A percentile compares a stretch with the other conserved stretches of the same genome.
Evolutionary conservation across 2,113 vertebrate species (phyloP).

Genomic region (Trichomycterus rosablanca): DNA sequence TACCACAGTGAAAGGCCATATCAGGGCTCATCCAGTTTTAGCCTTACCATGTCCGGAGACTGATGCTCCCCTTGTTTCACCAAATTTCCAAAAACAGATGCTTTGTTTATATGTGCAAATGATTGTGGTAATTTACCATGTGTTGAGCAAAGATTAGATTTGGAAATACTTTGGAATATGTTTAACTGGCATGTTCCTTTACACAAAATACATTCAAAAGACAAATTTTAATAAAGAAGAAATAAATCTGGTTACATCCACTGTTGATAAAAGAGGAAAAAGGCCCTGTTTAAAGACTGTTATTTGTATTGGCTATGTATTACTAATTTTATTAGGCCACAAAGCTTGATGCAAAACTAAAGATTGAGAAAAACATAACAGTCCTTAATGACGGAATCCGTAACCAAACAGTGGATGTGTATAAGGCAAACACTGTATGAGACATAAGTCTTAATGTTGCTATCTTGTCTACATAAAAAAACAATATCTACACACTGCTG

Average conservation of each 20-base stretch:
- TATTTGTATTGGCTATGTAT: too few species aligned
- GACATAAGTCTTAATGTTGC: not conserved
- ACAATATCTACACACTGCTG: conserved; percentile 18
- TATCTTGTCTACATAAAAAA: conserved; percentile 3
- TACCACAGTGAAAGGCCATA: too few species aligned
- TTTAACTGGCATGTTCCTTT: conserved; percentile 18
- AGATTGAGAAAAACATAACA: not conserved
- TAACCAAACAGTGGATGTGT: not conserved
- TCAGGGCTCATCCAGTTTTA: too few species aligned
- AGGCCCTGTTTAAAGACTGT: not conserved
- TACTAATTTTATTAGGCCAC: too few species aligned
- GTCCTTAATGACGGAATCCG: conserved; percentile 3
- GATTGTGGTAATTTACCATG: too few species aligned
- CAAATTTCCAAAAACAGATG: too few species aligned
- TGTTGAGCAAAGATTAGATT: too few species aligned
- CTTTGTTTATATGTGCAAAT: too few species aligned
- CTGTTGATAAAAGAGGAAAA: too few species aligned
- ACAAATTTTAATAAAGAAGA: conserved; percentile 3
- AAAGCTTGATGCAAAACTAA: conserved; percentile 1
- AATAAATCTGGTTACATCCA: not conserved
- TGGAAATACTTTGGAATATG: too few species aligned
- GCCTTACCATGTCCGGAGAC: too few species aligned
- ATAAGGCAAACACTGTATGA: not conserved
- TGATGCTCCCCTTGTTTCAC: too few species aligned
- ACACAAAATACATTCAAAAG: conserved; percentile 4